Percentiles rank a stretch among this genome's conserved stretches.
Evolutionary conservation across 2,888 invertebrate genomes (phyloP).

Genomic region (Limnephilus auricula): DNA sequence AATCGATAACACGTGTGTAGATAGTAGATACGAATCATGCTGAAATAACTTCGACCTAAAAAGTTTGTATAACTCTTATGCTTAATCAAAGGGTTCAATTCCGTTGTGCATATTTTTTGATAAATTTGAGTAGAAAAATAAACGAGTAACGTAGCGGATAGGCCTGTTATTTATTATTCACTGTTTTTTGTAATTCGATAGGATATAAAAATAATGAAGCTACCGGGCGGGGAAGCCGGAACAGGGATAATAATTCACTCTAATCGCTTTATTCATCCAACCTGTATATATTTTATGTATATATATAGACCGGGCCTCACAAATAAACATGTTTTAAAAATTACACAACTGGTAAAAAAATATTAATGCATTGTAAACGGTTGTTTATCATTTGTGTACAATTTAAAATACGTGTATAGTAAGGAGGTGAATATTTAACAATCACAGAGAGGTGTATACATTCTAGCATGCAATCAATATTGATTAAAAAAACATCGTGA

Average conservation of each 20-base stretch:
- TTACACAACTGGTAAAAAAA: too few relatives aligned
- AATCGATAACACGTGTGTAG: background rate
- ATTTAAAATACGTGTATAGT: too few relatives aligned
- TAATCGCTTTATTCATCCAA: conserved; percentile 21
- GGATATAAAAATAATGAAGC: conserved; percentile 14
- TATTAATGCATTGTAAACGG: too few relatives aligned
- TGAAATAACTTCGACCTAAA: background rate
- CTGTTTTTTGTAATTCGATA: background rate
- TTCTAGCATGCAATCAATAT: background rate
- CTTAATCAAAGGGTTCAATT: background rate
- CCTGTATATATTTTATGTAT: background rate
- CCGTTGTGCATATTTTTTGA: background rate
- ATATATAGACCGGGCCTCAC: too few relatives aligned
- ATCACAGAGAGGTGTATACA: background rate
- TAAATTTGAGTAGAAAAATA: background rate
- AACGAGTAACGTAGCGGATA: background rate
- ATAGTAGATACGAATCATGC: background rate
- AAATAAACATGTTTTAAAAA: too few relatives aligned
- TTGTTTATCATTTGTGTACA: too few relatives aligned
- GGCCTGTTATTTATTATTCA: background rate
- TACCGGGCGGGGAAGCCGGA: background rate
- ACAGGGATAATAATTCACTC: conserved; percentile 26
- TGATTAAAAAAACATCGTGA: background rate
- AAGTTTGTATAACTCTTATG: background rate
- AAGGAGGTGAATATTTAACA: background rate